These are phyloP conservation scores for Arge pagana DNA, from an alignment of 2,888 invertebrate species.

Conservation along the genomic window DNA sequence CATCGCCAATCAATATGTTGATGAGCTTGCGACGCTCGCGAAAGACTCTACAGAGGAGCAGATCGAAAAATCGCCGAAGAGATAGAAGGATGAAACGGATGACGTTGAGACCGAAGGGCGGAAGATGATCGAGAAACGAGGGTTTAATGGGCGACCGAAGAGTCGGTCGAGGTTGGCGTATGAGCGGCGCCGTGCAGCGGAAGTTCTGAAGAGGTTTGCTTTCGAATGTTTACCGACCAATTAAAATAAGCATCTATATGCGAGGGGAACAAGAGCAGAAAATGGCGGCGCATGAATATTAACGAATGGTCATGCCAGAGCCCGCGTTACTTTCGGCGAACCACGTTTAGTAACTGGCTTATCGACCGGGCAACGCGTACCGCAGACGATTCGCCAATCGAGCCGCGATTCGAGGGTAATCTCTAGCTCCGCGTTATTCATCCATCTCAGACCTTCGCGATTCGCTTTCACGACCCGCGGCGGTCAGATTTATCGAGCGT, in stretches of 20 bases:
- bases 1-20: conserved; percentile 57
- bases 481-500: no score
- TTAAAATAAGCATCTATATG: conserved; percentile 59
- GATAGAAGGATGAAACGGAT: conserved; percentile 25
- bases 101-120: conserved; percentile 20
- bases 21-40: no score
- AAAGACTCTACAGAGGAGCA: no score
- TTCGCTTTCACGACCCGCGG: no score
- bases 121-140: conserved; percentile 13
- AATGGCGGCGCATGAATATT: conserved; percentile 28
- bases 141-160: conserved; percentile 37
- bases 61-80: no score
- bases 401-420: no score
- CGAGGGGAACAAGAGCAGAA: conserved; percentile 52
- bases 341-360: no score
- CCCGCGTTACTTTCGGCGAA: conserved; percentile 29
- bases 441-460: no score
- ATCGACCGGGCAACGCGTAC: no score
- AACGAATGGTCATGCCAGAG: conserved; percentile 32
- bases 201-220: conserved; percentile 45
- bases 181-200: conserved; percentile 37
- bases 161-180: conserved; percentile 30
- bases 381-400: no score
- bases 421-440: no score
- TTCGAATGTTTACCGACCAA: conserved; percentile 57